A percentile compares a stretch with the other conserved stretches of the same genome.
Conservation (phyloP, 2,113 vertebrate genomes). For the Thunnus maccoyii region DNA sequence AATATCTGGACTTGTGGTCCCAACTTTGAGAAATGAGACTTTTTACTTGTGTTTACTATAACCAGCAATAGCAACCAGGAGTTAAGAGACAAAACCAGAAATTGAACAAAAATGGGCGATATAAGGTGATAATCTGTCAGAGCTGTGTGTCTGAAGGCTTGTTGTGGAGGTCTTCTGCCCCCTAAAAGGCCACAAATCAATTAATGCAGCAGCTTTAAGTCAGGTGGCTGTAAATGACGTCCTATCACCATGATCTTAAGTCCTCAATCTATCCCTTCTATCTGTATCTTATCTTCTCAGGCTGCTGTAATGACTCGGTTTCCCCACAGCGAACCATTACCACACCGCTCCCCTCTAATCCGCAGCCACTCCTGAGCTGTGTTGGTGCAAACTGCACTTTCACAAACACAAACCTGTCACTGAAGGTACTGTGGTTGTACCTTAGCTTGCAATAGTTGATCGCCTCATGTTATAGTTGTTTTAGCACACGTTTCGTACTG, state of each 20-base stretch:
- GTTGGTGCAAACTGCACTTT: constrained; percentile 14
- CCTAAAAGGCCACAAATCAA: no score
- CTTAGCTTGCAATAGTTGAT: neutral
- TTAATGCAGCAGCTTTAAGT: neutral
- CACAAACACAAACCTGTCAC: neutral
- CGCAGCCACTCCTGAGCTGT: constrained; percentile 31
- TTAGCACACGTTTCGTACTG: neutral
- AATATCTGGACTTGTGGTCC: no score
- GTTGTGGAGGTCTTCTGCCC: no score
- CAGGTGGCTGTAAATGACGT: neutral
- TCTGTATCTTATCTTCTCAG: constrained; percentile 41
- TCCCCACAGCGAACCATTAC: constrained; percentile 16
- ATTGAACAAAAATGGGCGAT: no score
- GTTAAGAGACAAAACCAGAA: no score
- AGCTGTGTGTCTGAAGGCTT: no score
- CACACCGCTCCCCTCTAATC: constrained; percentile 41
- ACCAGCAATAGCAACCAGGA: no score
- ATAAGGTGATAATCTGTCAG: no score
- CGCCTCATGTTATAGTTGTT: no score
- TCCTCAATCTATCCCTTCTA: constrained; percentile 8
- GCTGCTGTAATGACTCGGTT: constrained; percentile 43
- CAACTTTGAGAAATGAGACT: no score
- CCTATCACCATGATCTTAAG: neutral
- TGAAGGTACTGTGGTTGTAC: neutral
- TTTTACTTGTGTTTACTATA: no score